Percentiles rank a stretch among this genome's conserved stretches.
phyloP scores from a whole-genome alignment of 2,797 vertebrate genomes.

The Nannoperca obscura region DNA sequence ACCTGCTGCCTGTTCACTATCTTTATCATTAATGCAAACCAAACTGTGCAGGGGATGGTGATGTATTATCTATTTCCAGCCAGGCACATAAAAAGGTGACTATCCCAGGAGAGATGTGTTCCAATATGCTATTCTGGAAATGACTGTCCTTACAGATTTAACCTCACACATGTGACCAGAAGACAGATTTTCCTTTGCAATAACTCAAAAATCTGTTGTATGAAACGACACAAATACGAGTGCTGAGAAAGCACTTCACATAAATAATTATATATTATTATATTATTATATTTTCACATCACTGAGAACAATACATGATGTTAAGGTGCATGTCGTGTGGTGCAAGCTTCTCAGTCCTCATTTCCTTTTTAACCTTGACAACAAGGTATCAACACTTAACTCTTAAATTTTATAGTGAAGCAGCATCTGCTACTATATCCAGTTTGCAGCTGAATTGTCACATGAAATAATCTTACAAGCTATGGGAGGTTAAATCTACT shows the following conservation, averaged over 20 bases:
- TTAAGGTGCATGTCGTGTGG: no score
- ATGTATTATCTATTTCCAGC: constrained; percentile 26
- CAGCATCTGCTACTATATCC: no score
- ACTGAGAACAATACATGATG: not conserved
- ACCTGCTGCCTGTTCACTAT: constrained; percentile 20
- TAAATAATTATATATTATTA: constrained; percentile 29
- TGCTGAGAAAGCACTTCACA: constrained; percentile 8
- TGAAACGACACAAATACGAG: not conserved
- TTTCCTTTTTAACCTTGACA: no score
- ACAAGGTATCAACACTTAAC: no score
- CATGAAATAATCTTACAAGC: no score
- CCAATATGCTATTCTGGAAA: constrained; percentile 3
- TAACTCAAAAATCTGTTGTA: not conserved
- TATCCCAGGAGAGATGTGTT: constrained; percentile 9
- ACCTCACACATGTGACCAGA: constrained; percentile 9
- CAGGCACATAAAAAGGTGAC: constrained; percentile 4
- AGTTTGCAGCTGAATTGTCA: no score
- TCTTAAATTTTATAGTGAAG: no score
- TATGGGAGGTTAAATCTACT: no score
- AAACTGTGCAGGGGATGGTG: constrained; percentile 13
- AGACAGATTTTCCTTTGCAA: not conserved
- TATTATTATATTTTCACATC: not conserved
- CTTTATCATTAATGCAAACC: constrained; percentile 50
- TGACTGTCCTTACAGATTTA: not conserved
- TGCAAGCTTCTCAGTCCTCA: no score